Conservation (phyloP, 1,140 invertebrate species). For the Drosophila arizonae region DNA sequence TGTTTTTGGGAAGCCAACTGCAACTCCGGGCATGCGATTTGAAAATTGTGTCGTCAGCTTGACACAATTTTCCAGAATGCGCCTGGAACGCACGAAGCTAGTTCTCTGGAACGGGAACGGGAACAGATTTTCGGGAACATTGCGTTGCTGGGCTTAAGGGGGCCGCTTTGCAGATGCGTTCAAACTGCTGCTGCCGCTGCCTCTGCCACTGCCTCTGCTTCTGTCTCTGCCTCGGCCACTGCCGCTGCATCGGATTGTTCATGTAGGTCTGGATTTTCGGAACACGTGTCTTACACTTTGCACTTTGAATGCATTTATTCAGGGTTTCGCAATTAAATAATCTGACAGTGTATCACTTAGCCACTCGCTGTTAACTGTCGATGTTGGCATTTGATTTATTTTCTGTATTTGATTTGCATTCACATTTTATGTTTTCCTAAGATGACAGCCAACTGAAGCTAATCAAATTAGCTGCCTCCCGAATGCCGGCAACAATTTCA, state of each 20-base stretch:
- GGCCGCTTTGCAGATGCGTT: constrained; percentile 64
- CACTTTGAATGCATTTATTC: background rate
- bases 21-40: constrained; percentile 76
- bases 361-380: background rate
- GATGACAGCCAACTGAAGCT: constrained; percentile 31
- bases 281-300: constrained; percentile 57
- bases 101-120: constrained; percentile 42
- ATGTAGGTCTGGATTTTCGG: constrained; percentile 82
- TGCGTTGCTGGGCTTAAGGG: constrained; percentile 27
- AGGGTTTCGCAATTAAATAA: constrained; percentile 12
- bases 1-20: constrained; percentile 47
- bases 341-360: constrained; percentile 14
- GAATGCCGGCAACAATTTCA: constrained; percentile 43
- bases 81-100: constrained; percentile 65
- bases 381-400: background rate
- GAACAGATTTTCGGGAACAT: constrained; percentile 48
- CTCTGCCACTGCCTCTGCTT: constrained; percentile 5
- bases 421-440: constrained; percentile 34
- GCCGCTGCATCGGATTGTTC: constrained; percentile 55
- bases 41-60: constrained; percentile 79
- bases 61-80: constrained; percentile 82
- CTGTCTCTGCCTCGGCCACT: constrained; percentile 2
- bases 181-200: constrained; percentile 5
- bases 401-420: background rate
- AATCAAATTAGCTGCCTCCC: constrained; percentile 50